phyloP scores from a whole-genome alignment of 2,888 invertebrate species.

The Andricus quercusramuli region DNA sequence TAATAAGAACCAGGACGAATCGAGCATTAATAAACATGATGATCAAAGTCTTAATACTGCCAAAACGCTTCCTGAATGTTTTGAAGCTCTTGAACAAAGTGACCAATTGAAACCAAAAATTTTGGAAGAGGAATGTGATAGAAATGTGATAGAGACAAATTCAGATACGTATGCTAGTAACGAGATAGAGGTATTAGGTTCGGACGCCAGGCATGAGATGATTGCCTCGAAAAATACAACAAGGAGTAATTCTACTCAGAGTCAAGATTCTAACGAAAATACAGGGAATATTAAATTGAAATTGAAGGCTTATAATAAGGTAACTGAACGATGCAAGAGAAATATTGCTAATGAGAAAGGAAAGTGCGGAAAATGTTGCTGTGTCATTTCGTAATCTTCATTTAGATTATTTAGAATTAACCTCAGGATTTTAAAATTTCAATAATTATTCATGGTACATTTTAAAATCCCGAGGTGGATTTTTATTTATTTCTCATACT shows the following conservation, averaged over 20 bases:
- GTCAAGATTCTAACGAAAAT: conserved; percentile 64
- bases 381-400: conserved; percentile 63
- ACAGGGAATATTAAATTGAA: conserved; percentile 62
- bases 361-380: conserved; percentile 71
- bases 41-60: not conserved
- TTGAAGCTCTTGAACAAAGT: not conserved
- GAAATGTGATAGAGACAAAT: conserved; percentile 50
- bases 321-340: conserved; percentile 67
- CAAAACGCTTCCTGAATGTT: not conserved
- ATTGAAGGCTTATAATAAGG: conserved; percentile 65
- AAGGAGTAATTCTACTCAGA: conserved; percentile 66
- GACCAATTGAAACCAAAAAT: not conserved
- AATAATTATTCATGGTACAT: not conserved
- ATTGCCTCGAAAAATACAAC: conserved; percentile 58
- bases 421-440: not conserved
- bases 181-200: conserved; percentile 54
- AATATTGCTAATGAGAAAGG: conserved; percentile 65
- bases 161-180: conserved; percentile 36
- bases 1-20: not conserved
- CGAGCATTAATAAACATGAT: not conserved
- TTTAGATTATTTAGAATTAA: not conserved
- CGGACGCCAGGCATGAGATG: conserved; percentile 60
- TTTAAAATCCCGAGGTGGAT: not conserved
- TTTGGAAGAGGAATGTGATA: conserved; percentile 37
- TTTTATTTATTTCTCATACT: not conserved